Conservation (phyloP, 2,888 invertebrate genomes). For the Pimpla rufipes region DNA sequence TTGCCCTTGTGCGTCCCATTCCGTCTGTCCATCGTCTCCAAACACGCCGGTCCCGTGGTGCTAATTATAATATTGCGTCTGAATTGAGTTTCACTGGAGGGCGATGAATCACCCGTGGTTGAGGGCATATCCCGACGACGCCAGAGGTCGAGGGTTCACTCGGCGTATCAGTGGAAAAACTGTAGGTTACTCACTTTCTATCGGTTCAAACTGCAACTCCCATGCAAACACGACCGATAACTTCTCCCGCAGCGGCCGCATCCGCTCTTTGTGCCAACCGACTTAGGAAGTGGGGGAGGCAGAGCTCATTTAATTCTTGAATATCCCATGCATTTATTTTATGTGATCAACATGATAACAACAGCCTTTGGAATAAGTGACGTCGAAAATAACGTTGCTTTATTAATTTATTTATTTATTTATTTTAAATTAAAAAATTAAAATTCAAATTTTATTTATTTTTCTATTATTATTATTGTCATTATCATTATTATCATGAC, state of each 20-base stretch:
- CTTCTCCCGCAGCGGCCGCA: not conserved
- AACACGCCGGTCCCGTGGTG: conserved; percentile 14
- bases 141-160: conserved; percentile 34
- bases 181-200: conserved; percentile 44
- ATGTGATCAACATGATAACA: not conserved
- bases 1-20: not conserved
- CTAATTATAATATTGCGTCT: conserved; percentile 48
- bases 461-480: too few species aligned
- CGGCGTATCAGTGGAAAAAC: conserved; percentile 22
- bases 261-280: conserved; percentile 21
- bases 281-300: too few species aligned
- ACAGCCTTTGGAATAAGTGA: too few species aligned
- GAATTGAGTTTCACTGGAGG: not conserved
- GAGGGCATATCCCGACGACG: conserved; percentile 5
- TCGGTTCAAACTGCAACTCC: conserved; percentile 28
- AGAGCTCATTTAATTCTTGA: conserved; percentile 32
- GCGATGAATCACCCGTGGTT: conserved; percentile 35
- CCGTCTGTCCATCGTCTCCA: not conserved
- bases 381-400: too few species aligned
- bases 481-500: too few species aligned
- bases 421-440: too few species aligned
- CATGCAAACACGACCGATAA: conserved; percentile 26
- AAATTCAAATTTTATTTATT: too few species aligned
- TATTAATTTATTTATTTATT: too few species aligned
- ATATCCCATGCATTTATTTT: not conserved